Conservation (phyloP, 2,888 invertebrate genomes). For the Oscheius sp. region DNA sequence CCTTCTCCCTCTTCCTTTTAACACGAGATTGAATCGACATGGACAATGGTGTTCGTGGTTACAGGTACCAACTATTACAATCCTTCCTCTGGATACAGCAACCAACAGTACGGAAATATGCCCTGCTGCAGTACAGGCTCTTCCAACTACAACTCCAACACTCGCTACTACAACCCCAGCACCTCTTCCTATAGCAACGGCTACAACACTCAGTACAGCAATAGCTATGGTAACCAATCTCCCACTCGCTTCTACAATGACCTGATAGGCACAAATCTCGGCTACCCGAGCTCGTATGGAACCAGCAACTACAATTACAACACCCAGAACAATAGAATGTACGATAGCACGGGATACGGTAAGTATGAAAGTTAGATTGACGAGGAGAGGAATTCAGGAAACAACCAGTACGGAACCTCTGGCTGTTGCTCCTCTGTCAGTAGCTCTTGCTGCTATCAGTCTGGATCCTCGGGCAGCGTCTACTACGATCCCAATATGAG, state of each 20-base stretch:
- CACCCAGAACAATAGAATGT: conserved; percentile 16
- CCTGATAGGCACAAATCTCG: conserved; percentile 11
- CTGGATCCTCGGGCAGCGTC: conserved; percentile 27
- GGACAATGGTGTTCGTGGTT: background rate
- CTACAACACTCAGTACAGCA: conserved; percentile 32
- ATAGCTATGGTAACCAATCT: conserved; percentile 22
- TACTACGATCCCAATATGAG: conserved; percentile 33
- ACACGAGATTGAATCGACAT: background rate
- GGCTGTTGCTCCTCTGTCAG: conserved; percentile 48
- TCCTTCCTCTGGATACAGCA: conserved; percentile 27
- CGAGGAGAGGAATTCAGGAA: background rate
- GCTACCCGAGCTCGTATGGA: conserved; percentile 19
- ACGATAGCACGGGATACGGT: conserved; percentile 17
- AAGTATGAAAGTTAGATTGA: background rate
- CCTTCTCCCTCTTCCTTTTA: conserved; percentile 2
- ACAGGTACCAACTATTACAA: conserved; percentile 23
- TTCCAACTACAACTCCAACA: conserved; percentile 23
- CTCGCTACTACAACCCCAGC: conserved; percentile 32
- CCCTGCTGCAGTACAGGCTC: conserved; percentile 8
- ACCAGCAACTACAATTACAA: background rate
- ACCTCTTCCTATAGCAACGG: conserved; percentile 21
- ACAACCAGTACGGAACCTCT: conserved; percentile 14
- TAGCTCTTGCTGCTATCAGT: conserved; percentile 54
- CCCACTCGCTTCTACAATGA: conserved; percentile 24
- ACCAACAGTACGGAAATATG: conserved; percentile 13